Conservation (phyloP, 2,113 vertebrate species). For the Cathartes aura region DNA sequence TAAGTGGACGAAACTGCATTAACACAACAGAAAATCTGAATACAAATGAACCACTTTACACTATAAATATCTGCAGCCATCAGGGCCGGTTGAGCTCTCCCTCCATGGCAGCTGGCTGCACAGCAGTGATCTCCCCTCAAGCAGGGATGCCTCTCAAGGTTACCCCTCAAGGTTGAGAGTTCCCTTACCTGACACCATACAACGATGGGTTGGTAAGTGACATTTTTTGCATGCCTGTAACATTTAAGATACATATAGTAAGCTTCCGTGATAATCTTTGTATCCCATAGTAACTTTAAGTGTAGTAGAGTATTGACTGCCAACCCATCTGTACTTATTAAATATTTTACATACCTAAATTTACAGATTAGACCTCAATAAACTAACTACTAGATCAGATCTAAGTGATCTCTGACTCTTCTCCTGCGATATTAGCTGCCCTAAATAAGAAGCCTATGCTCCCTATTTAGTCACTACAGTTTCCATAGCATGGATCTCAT, state of each 20-base stretch:
- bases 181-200: not conserved
- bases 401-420: not conserved
- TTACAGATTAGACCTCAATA: not conserved
- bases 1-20: not conserved
- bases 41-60: not conserved
- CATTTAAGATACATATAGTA: not conserved
- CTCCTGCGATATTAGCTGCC: not conserved
- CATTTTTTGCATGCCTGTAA: not conserved
- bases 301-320: not conserved
- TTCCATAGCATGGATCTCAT: not conserved
- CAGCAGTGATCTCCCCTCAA: not conserved
- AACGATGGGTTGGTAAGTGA: accelerated
- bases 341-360: not conserved
- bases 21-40: not conserved
- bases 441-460: accelerated
- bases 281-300: not conserved
- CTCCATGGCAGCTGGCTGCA: not conserved
- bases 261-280: accelerated
- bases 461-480: not conserved
- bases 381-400: not conserved
- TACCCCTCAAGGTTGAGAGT: not conserved
- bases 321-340: not conserved
- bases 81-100: not conserved
- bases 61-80: not conserved
- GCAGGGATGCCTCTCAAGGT: not conserved